phyloP scores from a whole-genome alignment of 2,797 vertebrate genomes.

The Arremon brunneinucha region DNA sequence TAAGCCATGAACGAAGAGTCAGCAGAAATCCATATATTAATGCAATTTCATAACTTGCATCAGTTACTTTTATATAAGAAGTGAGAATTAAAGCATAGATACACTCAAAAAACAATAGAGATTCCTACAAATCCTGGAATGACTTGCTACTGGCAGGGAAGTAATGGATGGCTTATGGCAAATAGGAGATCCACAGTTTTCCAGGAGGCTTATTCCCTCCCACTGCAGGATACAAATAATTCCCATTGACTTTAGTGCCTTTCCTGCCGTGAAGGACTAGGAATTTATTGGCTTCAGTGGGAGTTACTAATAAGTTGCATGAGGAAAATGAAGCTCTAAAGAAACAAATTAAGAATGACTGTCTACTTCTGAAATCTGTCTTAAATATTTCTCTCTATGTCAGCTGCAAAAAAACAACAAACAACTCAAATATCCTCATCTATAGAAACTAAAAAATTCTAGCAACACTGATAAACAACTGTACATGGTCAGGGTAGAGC shows the following conservation, averaged over 20 bases:
- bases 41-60: conserved; percentile 43
- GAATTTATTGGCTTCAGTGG: conserved; percentile 50
- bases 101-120: conserved; percentile 47
- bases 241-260: conserved; percentile 47
- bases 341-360: not conserved
- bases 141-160: conserved; percentile 40
- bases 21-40: conserved; percentile 42
- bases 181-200: conserved; percentile 15
- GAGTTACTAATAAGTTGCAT: not conserved
- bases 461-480: not conserved
- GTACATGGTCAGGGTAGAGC: not conserved
- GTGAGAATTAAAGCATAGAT: conserved; percentile 40
- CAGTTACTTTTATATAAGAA: conserved; percentile 44
- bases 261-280: not conserved
- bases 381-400: not conserved
- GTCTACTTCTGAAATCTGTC: conserved; percentile 3
- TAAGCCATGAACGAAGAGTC: not conserved
- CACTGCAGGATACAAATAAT: conserved; percentile 40
- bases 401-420: not conserved
- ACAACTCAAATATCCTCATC: not conserved
- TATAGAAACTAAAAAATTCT: not conserved
- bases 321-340: conserved; percentile 16
- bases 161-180: conserved; percentile 38
- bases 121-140: conserved; percentile 62
- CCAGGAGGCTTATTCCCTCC: conserved; percentile 6